Evolutionary conservation across 2,888 invertebrate species (phyloP).

Genomic region (Leptinotarsa peninsularis): DNA sequence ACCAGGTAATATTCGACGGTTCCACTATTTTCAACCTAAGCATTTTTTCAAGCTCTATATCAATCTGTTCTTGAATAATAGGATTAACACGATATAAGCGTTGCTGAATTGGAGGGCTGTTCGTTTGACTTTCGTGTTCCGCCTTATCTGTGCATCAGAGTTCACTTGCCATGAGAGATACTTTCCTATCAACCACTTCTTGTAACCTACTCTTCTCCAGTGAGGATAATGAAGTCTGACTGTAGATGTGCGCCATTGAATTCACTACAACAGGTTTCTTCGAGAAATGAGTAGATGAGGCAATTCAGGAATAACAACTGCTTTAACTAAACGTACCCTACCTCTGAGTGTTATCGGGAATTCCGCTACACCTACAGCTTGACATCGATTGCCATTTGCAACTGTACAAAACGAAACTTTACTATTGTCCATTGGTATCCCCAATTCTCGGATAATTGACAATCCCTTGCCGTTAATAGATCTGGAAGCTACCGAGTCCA

Average conservation of each 20-base stretch:
- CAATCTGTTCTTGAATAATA: constrained; percentile 37
- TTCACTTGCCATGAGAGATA: constrained; percentile 17
- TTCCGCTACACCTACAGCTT: too few species aligned
- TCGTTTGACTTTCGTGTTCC: constrained; percentile 25
- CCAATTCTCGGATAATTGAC: background rate
- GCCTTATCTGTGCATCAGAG: background rate
- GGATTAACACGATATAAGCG: constrained; percentile 46
- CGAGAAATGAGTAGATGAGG: constrained; percentile 26
- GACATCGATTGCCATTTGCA: too few species aligned
- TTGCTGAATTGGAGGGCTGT: constrained; percentile 41
- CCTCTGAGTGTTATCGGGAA: too few species aligned
- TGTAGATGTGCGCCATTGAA: constrained; percentile 13
- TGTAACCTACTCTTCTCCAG: constrained; percentile 7
- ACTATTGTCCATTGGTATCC: background rate
- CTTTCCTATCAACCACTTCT: constrained; percentile 17
- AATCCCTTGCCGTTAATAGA: background rate
- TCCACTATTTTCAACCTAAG: constrained; percentile 49
- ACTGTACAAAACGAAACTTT: too few species aligned
- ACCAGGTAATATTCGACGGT: constrained; percentile 54
- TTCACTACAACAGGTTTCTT: constrained; percentile 2
- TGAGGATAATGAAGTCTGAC: constrained; percentile 2
- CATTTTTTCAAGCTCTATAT: constrained; percentile 51
- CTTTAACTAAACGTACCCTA: background rate
- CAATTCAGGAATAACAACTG: background rate
- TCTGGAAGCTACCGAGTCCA: background rate